Conservation (phyloP, 2,888 invertebrate species). For the Drosophila quasianomalipes region DNA sequence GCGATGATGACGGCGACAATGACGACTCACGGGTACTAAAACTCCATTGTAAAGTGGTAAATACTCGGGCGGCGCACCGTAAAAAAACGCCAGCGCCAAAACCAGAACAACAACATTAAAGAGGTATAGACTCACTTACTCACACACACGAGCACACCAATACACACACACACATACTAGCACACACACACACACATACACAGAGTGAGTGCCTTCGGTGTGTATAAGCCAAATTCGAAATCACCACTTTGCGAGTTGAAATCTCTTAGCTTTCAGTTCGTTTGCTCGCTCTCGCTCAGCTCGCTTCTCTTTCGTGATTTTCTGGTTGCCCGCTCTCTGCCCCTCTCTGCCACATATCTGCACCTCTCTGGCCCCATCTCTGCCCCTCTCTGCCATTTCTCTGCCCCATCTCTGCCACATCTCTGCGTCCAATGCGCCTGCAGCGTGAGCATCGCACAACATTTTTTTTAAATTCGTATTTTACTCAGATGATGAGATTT, state of each 20-base stretch:
- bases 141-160: conserved; percentile 11
- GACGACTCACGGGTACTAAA: conserved; percentile 82
- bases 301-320: conserved; percentile 64
- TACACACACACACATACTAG: conserved; percentile 2
- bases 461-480: neutral
- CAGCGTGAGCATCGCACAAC: too few species aligned
- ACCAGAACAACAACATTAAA: conserved; percentile 79
- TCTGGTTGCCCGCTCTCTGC: conserved; percentile 3
- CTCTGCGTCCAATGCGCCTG: neutral
- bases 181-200: conserved; percentile 10
- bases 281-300: conserved; percentile 56
- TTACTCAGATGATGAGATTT: neutral
- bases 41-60: conserved; percentile 83
- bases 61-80: conserved; percentile 81
- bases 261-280: conserved; percentile 69
- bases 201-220: conserved; percentile 15
- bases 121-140: conserved; percentile 52
- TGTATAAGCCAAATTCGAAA: conserved; percentile 69
- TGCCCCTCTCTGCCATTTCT: neutral
- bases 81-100: conserved; percentile 80
- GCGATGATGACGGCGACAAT: conserved; percentile 84
- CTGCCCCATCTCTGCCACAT: neutral
- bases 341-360: neutral
- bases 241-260: conserved; percentile 78
- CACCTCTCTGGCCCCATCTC: neutral